Evolutionary conservation across 2,797 vertebrate species (phyloP), one percentile per base, ranked within the genome.

Genomic region (Cephalopachus bancanus): DNA sequence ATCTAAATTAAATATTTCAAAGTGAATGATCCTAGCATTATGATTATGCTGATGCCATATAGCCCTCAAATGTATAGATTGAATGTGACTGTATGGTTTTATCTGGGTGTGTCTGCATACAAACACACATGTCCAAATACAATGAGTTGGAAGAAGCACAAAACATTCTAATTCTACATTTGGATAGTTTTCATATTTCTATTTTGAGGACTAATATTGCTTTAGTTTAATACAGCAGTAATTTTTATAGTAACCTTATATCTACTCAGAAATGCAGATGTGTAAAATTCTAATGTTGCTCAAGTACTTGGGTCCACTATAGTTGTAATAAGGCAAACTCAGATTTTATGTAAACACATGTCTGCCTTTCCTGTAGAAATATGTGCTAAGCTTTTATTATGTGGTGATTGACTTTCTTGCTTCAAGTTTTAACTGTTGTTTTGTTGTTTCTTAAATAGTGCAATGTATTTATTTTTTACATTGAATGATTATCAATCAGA

Each of bases 251-350:
- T 67, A 67, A 65, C 16, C 11, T 20, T 59, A 26, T 51, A 53
- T 53, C n/a, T 62, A 44, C 62, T 67, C 7, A 89, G 74, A 93
- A 74, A 69, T 89, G 20, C 14, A 86, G 9, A n/a, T 1, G 5
- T 74, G 3, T 91, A 83, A 76, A 79, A 62, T 81, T 69, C 55
- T 93, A 95, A 79, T 69, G 33, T 49, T 85, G 7, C 60, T 88
- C 14, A 65, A 28, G 87, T 75, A 85, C 22, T 60, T 67, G n/a
- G 37, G 37, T 67, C 14, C 20, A 65, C 53, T 75, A 86, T 57
- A 78, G 37, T 19, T 92, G 92, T 91, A 84, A 79, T 20, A 71
- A 83, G 15, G 24, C 51, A 84, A 57, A 96, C 69, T 64, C 1
- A 62, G 30, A 93, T 76, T 83, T 94, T 69, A 87, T 28, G 62